Percentiles rank a stretch among this genome's conserved stretches.
Evolutionary conservation across 2,888 invertebrate genomes (phyloP).

Genomic region (Drosophila lutescens): DNA sequence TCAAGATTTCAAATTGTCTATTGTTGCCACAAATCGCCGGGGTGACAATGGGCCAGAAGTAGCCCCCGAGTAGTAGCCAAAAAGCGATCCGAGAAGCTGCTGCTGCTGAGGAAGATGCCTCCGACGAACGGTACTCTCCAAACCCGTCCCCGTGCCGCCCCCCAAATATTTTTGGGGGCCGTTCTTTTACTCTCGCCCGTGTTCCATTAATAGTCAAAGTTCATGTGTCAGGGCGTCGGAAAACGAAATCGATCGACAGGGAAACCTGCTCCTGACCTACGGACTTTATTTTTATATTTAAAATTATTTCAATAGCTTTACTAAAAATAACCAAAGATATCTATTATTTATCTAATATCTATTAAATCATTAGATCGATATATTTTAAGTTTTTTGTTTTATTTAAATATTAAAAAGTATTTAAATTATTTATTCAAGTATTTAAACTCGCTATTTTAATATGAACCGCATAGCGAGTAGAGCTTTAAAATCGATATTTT

Average conservation of each 20-base stretch:
- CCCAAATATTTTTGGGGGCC: conserved; percentile 3
- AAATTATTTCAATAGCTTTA: too few species aligned
- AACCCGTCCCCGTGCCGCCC: conserved; percentile 3
- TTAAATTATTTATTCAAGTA: too few species aligned
- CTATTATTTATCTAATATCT: too few species aligned
- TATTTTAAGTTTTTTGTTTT: too few species aligned
- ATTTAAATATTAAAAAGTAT: too few species aligned
- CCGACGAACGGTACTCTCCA: conserved; percentile 59
- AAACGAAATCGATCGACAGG: conserved; percentile 48
- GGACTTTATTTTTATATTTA: too few species aligned
- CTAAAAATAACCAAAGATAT: too few species aligned
- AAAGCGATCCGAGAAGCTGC: conserved; percentile 1
- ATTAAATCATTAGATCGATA: too few species aligned
- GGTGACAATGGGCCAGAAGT: conserved; percentile 41
- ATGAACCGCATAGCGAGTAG: background rate
- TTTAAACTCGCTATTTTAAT: too few species aligned
- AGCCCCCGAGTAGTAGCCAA: conserved; percentile 34
- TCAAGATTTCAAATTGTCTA: conserved; percentile 68
- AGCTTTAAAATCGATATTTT: too few species aligned
- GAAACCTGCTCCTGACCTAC: background rate
- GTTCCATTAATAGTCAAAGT: conserved; percentile 54
- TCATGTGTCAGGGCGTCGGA: conserved; percentile 62
- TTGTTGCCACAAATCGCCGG: conserved; percentile 35
- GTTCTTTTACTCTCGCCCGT: conserved; percentile 36
- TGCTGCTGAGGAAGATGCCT: conserved; percentile 13